These are phyloP conservation scores for Pelmatolapia mariae DNA, from an alignment of 2,113 vertebrate species.

Conservation along the genomic window DNA sequence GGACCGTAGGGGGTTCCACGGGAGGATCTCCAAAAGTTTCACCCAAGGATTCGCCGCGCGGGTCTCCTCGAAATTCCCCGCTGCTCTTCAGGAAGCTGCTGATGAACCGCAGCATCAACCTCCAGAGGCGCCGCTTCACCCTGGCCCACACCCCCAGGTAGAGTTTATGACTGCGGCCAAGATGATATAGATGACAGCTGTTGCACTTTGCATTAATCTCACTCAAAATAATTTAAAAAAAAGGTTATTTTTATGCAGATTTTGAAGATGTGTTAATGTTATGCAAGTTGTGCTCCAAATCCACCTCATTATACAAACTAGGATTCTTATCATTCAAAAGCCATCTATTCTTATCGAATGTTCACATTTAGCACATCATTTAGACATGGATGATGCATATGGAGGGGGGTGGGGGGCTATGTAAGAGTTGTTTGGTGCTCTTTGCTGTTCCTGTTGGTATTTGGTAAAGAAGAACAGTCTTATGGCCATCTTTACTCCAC, in stretches of 20 bases:
- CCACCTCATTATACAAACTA: neutral
- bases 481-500: neutral
- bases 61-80: constrained; percentile 77
- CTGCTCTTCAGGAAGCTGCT: constrained; percentile 82
- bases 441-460: neutral
- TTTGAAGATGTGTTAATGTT: neutral
- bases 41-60: constrained; percentile 68
- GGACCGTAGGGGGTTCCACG: constrained; percentile 58
- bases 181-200: neutral
- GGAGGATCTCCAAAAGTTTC: constrained; percentile 69
- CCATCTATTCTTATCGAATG: neutral
- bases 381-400: neutral
- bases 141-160: constrained; percentile 84
- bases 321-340: neutral
- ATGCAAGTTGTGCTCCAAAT: neutral
- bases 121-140: constrained; percentile 89
- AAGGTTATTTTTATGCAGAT: neutral
- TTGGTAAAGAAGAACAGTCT: neutral
- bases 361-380: neutral
- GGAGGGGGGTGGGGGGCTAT: neutral
- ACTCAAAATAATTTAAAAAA: neutral
- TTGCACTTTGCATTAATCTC: neutral
- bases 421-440: neutral
- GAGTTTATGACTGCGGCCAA: neutral
- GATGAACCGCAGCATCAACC: constrained; percentile 81